Evolutionary conservation across 2,797 vertebrate genomes (phyloP), one percentile per base, ranked within the genome.

Genomic region (Toxotes lorentzi): DNA sequence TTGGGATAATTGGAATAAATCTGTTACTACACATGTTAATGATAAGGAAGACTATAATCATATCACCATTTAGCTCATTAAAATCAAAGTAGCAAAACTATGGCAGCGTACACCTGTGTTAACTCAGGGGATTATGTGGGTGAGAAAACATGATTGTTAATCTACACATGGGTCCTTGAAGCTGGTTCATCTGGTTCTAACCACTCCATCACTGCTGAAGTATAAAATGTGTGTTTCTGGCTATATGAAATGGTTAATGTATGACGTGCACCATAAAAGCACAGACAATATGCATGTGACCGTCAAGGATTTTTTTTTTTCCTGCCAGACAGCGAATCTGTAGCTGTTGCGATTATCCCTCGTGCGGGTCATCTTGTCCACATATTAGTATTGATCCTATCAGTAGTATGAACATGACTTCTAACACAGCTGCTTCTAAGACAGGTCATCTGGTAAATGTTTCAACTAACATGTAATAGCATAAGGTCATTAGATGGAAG

Each of bases 311-410:
- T 32, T 66, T 17, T 43, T 27, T 23, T 8, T 4, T 7, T 67
- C 61, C 54, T 35, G 64, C n/a, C 71, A 66, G 54, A 54, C 66
- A 27, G 21, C 34, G 70, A 75, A 47, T 82, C 56, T 69, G 48
- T 27, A 41, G 70, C 73, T 0, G 9, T 53, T 40, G 70, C 71
- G 24, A 62, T 77, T 56, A 70, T 61, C 76, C 27, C 35, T 77
- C 38, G 38, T 69, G 51, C 64, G 66, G 76, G 77, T 86, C 80
- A 68, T 83, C 77, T 78, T 84, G 83, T 82, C 81, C 62, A 78
- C 82, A 76, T 85, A 82, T 90, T 81, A 74, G 82, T 83, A 91
- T 85, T 82, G 89, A 91, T 88, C 62, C 70, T 71, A 89, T 81
- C 70, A 51, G 65, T 30, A 30, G 80, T 70, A 67, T 72, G 76